Conservation (phyloP, 2,113 vertebrate genomes). For the Deroptyus accipitrinus region DNA sequence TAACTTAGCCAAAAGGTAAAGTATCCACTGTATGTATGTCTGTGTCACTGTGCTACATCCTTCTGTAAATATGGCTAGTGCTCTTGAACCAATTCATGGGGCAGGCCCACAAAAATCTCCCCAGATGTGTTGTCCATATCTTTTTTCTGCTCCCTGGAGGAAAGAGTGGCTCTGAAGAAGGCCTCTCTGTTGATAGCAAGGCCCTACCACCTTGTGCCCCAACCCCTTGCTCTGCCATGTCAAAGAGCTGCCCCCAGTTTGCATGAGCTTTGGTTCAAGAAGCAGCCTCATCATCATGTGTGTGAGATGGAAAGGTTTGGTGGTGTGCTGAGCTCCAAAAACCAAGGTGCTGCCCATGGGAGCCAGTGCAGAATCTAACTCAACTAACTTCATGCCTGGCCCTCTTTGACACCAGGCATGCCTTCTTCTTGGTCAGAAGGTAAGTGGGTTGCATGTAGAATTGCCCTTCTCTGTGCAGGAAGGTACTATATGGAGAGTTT, state of each 20-base stretch:
- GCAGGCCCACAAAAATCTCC: not conserved
- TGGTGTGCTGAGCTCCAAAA: not conserved
- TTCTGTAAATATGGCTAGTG: not conserved
- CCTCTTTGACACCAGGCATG: not conserved
- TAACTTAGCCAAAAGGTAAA: slow-evolving; percentile 2
- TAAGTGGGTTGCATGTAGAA: slow-evolving; percentile 60
- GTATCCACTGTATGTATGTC: not conserved
- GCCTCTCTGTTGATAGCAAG: not conserved
- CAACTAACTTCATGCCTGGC: slow-evolving; percentile 40
- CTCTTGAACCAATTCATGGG: not conserved
- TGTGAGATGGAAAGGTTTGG: not conserved
- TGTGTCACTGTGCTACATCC: not conserved
- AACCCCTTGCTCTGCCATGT: not conserved
- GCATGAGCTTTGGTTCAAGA: slow-evolving; percentile 31
- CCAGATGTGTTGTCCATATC: not conserved
- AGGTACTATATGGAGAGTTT: not conserved
- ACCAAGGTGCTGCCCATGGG: not conserved
- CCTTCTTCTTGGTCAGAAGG: slow-evolving; percentile 15
- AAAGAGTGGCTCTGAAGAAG: not conserved
- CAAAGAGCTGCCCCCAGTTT: not conserved
- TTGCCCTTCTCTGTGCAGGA: slow-evolving; percentile 8
- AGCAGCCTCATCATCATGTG: not conserved
- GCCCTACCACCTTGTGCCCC: not conserved
- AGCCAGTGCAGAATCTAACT: slow-evolving; percentile 5
- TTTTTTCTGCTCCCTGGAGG: not conserved